phyloP scores from a whole-genome alignment of 1,140 invertebrate species.

The Zophobas atratus region DNA sequence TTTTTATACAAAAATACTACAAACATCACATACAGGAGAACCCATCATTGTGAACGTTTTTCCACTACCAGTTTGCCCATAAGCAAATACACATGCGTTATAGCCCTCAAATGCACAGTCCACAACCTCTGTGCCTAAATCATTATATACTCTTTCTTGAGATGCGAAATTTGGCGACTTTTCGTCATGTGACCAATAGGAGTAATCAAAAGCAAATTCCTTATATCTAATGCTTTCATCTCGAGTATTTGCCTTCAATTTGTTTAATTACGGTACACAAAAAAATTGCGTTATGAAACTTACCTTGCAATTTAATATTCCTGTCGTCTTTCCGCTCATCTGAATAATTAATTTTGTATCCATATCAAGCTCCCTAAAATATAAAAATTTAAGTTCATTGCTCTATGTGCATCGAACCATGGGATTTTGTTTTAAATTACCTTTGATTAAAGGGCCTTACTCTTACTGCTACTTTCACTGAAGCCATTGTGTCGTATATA shows the following conservation, averaged over 20 bases:
- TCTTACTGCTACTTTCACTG: constrained; percentile 86
- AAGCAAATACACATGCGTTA: constrained; percentile 98
- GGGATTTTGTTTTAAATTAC: constrained; percentile 68
- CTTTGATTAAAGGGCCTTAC: constrained; percentile 88
- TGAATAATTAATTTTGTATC: constrained; percentile 87
- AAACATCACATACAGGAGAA: constrained; percentile 73
- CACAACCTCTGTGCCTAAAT: constrained; percentile 91
- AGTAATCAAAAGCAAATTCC: constrained; percentile 95
- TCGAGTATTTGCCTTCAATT: constrained; percentile 63
- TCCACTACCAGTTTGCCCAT: constrained; percentile 94
- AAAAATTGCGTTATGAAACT: constrained; percentile 53
- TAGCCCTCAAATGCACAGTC: constrained; percentile 97
- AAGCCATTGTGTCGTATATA: constrained; percentile 62
- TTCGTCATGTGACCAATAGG: constrained; percentile 89
- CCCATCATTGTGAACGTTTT: constrained; percentile 99
- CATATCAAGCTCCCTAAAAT: constrained; percentile 87
- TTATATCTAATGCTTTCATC: constrained; percentile 75
- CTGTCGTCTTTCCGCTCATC: constrained; percentile 90
- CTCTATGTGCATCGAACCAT: constrained; percentile 61
- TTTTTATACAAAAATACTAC: no score
- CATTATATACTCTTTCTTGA: constrained; percentile 90
- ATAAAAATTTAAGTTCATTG: constrained; percentile 60
- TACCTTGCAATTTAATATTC: constrained; percentile 86
- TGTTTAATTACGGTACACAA: constrained; percentile 34
- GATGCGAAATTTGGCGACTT: constrained; percentile 82